Conservation (phyloP, 2,797 vertebrate genomes). For the Bradypus variegatus region DNA sequence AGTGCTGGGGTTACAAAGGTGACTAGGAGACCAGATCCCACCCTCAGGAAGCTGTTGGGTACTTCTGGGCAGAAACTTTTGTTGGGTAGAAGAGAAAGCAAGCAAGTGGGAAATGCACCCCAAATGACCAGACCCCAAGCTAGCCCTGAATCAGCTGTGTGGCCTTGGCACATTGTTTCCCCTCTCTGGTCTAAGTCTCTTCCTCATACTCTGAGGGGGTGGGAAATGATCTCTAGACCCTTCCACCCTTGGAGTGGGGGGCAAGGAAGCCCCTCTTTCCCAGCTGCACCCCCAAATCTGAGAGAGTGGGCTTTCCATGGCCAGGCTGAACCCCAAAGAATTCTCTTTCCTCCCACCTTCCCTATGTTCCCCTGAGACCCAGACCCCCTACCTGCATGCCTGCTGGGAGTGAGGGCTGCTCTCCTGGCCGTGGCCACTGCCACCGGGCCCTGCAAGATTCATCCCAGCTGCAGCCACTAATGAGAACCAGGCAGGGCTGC, state of each 20-base stretch:
- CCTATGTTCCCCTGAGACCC: not conserved
- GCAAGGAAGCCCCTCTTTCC: not conserved
- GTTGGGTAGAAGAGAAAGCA: not conserved
- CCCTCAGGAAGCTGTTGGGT: not conserved
- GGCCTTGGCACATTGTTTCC: not conserved
- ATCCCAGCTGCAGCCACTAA: not conserved
- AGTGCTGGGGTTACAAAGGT: not conserved
- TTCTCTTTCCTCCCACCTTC: not conserved
- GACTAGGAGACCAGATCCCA: not conserved
- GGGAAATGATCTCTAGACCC: not conserved
- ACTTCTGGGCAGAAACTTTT: not conserved
- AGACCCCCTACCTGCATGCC: not conserved
- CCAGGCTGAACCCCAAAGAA: accelerated
- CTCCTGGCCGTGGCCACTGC: accelerated
- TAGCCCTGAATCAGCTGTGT: not conserved
- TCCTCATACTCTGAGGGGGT: not conserved
- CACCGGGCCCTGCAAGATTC: not conserved
- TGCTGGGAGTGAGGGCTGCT: not conserved
- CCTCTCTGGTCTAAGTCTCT: not conserved
- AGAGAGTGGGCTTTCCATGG: not conserved
- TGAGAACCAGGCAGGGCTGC: not conserved
- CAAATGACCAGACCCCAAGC: not conserved
- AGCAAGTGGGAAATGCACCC: not conserved
- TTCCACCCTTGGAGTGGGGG: not conserved
- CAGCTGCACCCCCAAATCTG: not conserved